Conservation (phyloP, 2,797 vertebrate species). For the Tragelaphus oryx region DNA sequence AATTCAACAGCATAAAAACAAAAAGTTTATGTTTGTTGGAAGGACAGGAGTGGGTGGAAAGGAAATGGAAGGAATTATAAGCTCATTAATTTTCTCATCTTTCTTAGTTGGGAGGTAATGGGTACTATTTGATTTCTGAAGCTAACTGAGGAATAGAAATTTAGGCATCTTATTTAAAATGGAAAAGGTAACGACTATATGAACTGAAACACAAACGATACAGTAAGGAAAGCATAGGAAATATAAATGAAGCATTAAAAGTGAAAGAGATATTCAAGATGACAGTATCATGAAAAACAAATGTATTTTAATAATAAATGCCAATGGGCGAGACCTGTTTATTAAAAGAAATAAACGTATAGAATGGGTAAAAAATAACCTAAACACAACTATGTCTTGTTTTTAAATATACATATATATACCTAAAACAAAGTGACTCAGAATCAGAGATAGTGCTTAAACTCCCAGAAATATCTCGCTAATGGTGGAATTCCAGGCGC, state of each 20-base stretch:
- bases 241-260: background rate
- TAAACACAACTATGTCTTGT: background rate
- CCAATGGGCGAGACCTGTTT: conserved; percentile 13
- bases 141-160: conserved; percentile 6
- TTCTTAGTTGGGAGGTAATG: background rate
- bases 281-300: background rate
- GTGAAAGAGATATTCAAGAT: background rate
- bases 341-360: conserved; percentile 10
- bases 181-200: background rate
- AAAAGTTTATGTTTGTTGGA: background rate
- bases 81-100: conserved; percentile 14
- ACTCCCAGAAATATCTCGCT: conserved; percentile 49
- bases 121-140: conserved; percentile 23
- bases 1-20: background rate
- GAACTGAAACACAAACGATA: background rate
- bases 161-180: conserved; percentile 39
- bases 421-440: conserved; percentile 41
- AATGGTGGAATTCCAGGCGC: conserved; percentile 65
- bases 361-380: background rate
- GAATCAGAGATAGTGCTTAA: conserved; percentile 52
- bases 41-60: background rate
- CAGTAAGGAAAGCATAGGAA: background rate
- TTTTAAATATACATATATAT: background rate
- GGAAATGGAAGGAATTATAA: background rate
- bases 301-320: background rate